A percentile compares a stretch with the other conserved stretches of the same genome.
Evolutionary conservation across 23 tunicate genomes (phyloP).

Genomic region (Trididemnum clinides): DNA sequence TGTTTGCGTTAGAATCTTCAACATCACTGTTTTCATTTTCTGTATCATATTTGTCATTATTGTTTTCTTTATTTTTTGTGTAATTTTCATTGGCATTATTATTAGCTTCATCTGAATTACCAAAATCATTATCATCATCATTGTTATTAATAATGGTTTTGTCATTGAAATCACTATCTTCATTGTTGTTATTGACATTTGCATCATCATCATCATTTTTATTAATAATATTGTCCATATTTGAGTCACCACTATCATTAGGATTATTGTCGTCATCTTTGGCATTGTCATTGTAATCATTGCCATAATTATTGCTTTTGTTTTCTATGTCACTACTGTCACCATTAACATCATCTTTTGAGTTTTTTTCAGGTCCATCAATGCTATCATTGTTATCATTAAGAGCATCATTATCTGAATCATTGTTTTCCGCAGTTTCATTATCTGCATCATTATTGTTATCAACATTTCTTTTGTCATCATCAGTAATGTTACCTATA

Average conservation of each 20-base stretch:
- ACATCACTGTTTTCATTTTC: neutral
- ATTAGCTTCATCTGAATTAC: neutral
- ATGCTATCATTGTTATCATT: neutral
- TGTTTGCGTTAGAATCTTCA: neutral
- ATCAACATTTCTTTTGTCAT: neutral
- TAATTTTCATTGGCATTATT: neutral
- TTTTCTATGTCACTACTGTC: neutral
- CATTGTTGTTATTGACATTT: neutral
- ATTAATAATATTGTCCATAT: neutral
- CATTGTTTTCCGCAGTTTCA: neutral
- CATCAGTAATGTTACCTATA: neutral
- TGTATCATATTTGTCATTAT: neutral
- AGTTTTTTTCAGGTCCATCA: neutral
- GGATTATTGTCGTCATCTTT: neutral
- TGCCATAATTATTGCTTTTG: neutral
- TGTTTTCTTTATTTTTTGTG: neutral
- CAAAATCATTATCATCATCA: neutral
- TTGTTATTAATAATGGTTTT: neutral
- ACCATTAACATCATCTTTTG: neutral
- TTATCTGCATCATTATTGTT: neutral
- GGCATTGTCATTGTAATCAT: neutral
- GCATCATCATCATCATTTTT: neutral
- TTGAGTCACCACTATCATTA: neutral
- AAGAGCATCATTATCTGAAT: neutral
- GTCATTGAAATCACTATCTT: neutral